Conservation (phyloP, 2,888 invertebrate genomes). For the Bellardia pandia region DNA sequence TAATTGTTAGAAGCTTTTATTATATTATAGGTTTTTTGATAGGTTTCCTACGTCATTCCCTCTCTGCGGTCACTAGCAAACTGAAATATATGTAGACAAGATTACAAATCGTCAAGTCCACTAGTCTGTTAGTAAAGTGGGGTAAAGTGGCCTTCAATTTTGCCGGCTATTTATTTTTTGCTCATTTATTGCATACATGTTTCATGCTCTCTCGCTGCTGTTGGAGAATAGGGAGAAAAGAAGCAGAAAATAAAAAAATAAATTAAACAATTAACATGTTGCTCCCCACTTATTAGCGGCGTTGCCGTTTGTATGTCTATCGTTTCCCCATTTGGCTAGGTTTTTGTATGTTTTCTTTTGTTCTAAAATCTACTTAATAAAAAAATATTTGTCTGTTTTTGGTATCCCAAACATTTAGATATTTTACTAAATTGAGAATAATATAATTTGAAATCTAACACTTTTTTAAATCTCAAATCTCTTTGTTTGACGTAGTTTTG, state of each 20-base stretch:
- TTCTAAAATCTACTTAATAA: no score
- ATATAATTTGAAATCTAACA: no score
- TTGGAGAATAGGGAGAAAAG: neutral
- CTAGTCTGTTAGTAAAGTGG: neutral
- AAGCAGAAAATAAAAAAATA: neutral
- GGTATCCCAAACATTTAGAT: no score
- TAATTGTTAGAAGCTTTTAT: slow-evolving; percentile 55
- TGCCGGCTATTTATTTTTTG: slow-evolving; percentile 34
- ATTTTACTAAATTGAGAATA: no score
- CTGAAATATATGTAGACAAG: slow-evolving; percentile 31
- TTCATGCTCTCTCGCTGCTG: neutral
- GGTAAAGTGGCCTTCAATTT: slow-evolving; percentile 2
- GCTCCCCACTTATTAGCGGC: neutral
- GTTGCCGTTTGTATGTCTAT: neutral
- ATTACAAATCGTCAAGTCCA: neutral
- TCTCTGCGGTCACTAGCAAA: slow-evolving; percentile 28
- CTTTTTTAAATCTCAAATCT: no score
- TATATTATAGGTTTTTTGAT: slow-evolving; percentile 5
- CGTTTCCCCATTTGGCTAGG: neutral
- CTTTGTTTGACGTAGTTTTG: no score
- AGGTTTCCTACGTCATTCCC: slow-evolving; percentile 17
- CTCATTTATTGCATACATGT: slow-evolving; percentile 1
- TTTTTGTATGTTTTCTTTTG: no score
- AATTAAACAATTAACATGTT: neutral
- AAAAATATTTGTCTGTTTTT: no score